Base-by-base conservation (phyloP, 2,797 vertebrate genomes). In the Pangasius sanitwongsei region DNA sequence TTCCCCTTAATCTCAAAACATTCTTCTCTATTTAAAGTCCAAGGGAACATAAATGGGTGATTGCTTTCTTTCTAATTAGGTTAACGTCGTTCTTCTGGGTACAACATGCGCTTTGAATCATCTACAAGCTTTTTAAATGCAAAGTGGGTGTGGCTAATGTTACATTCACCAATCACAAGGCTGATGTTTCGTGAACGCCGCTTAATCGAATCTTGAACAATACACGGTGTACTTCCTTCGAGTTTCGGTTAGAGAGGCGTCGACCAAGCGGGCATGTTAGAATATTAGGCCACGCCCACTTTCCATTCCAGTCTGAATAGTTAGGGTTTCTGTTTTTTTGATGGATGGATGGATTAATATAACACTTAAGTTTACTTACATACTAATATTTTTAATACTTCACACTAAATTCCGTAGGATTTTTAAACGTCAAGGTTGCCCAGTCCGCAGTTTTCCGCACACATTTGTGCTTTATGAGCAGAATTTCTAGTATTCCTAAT, bases 11-110 rank as follows among this genome's bases (percentile, higher is more conserved):
- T 69, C 44, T 69, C 44, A 25, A 53, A 85, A 50, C 65, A 25
- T 23, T 37, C 37, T 34, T 77, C 57, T 83, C 37, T 70, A 34
- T 70, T 53, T 85, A 70, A 70, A 85, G 83, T 70, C 83, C 83
- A 70, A 25, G 59, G 48, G 28, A 55, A 37, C 67, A 55, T 7
- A 34, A 70, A 23, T 2, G 9, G n/a, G 48, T 8, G 81, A 85
- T 55, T 50, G 63, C n/a, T 34, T 85, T 13, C 65, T 50, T 85
- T 70, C 83, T 85, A 70, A 85, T 85, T 55, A 70, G 83, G 83
- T 55, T 55, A 85, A 37, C 48, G 48, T 3, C 48, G 20, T 85
- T 70, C 48, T 53, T 23, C 9, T 23, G 20, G 48, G 11, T 13
- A 13, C 28, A 9, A 15, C 16, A 4, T 9, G 20, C 9, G 59